Conservation (phyloP, 2,797 vertebrate genomes). For the Sebastes cheni region DNA sequence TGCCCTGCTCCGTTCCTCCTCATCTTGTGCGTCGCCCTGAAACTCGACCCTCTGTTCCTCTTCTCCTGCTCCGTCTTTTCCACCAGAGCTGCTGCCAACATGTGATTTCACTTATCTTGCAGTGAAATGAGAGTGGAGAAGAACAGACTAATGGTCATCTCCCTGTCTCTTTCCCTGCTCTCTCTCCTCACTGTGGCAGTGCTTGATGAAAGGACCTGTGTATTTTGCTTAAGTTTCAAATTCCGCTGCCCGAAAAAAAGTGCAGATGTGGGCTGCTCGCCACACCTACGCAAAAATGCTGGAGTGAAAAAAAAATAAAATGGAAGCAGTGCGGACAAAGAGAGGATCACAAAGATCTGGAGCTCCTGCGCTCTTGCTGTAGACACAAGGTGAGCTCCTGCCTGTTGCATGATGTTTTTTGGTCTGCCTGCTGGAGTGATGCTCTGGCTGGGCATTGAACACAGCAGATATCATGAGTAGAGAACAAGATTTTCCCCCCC, state of each 20-base stretch:
- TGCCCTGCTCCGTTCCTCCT: background rate
- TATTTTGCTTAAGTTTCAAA: slow-evolving; percentile 80
- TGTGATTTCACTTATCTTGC: slow-evolving; percentile 81
- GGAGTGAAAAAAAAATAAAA: slow-evolving; percentile 57
- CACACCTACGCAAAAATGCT: slow-evolving; percentile 78
- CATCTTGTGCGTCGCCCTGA: slow-evolving; percentile 17
- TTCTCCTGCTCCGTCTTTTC: slow-evolving; percentile 35
- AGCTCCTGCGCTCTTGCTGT: slow-evolving; percentile 8
- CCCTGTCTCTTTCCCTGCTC: slow-evolving; percentile 57
- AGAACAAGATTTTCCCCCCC: background rate
- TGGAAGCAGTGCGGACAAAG: slow-evolving; percentile 33
- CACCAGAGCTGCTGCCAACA: slow-evolving; percentile 68
- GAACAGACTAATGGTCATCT: slow-evolving; percentile 77
- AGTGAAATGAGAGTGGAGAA: slow-evolving; percentile 73
- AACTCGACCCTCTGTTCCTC: slow-evolving; percentile 18
- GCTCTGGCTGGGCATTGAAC: background rate
- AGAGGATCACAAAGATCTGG: slow-evolving; percentile 12
- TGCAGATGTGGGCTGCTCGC: slow-evolving; percentile 75
- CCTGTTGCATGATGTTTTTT: background rate
- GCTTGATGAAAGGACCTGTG: slow-evolving; percentile 79
- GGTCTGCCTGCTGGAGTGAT: background rate
- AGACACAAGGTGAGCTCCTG: slow-evolving; percentile 48
- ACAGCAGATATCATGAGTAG: background rate
- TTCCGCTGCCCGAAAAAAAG: slow-evolving; percentile 60
- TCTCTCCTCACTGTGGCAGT: slow-evolving; percentile 64